phyloP scores from a whole-genome alignment of 2,113 vertebrate species.

The Centropus bengalensis region DNA sequence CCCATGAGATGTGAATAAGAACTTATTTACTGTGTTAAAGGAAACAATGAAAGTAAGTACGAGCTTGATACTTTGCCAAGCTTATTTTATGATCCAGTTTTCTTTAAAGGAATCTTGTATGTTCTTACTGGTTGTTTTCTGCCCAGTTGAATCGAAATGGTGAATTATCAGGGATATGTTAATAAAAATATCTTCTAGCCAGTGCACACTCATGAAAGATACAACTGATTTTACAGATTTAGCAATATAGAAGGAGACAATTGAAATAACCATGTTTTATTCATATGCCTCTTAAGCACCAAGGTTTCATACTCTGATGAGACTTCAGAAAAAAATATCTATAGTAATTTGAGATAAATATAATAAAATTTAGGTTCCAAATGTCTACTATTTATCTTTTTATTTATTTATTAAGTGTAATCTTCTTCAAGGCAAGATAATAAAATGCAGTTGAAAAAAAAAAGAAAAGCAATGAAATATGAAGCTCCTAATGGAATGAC shows the following conservation, averaged over 20 bases:
- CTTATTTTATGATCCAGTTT: not conserved
- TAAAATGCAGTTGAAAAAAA: not conserved
- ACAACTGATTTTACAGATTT: not conserved
- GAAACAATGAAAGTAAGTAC: not conserved
- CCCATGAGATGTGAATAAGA: not conserved
- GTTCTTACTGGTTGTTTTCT: not conserved
- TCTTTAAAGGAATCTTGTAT: not conserved
- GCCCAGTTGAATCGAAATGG: not conserved
- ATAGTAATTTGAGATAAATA: not conserved
- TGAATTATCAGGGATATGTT: not conserved
- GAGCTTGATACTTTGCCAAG: not conserved
- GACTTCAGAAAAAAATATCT: not conserved
- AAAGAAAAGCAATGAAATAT: not conserved
- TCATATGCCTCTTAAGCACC: not conserved
- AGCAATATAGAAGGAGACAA: not conserved
- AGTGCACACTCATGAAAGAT: not conserved
- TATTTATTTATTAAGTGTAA: not conserved
- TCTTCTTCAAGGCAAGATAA: not conserved
- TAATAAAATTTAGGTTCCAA: not conserved
- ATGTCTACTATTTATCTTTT: not conserved
- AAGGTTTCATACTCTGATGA: not conserved
- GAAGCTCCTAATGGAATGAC: not conserved
- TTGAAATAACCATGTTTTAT: not conserved
- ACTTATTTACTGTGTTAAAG: not conserved
- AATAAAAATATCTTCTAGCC: not conserved